Evolutionary conservation across 2,888 invertebrate genomes (phyloP), one percentile per base, ranked within the genome.

Genomic region (Cheilosia pagana): DNA sequence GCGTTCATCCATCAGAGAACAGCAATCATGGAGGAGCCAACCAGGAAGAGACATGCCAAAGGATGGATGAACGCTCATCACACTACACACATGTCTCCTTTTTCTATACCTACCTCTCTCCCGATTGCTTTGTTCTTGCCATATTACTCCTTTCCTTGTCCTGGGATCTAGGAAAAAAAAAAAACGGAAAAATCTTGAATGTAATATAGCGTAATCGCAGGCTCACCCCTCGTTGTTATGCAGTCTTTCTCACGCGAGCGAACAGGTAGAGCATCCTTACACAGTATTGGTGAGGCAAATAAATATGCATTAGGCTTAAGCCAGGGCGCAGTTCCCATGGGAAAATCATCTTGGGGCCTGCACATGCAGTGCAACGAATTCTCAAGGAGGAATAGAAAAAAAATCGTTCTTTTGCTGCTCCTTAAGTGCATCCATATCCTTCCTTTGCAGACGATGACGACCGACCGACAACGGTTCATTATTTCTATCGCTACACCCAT

Each of bases 341-440:
- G 85, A 81, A 81, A 74, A 81, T 65, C 39, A 4, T 28, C 31
- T 39, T n/a, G 45, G n/a, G 10, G 7, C 31, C 12, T 19, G 14
- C 23, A 31, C 23, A 35, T 43, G 70, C 68, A 75, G 78, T 74
- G 68, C 78, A 78, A 72, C 68, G 78, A 72, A 77, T 74, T 78
- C 65, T 70, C 23, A 70, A 62, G 82, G 62, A 75, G 81, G 60
- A 76, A 76, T 65, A 55, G 70, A 65, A 81, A 72, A 81, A 72
- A 59, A 76, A 76, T 76, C 79, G 43, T 74, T 74, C 78, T 72
- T 81, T 79, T 75, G 65, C 75, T 79, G 79, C 70, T 79, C 65
- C 85, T 81, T 85, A 85, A 85, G 85, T 85, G 81, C 71, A 85
- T 31, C 85, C 85, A 81, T 76, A 81, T 85, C 85, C 81, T 81